Evolutionary conservation across 2,797 vertebrate genomes (phyloP).

Genomic region (Sebastes paucispinis): DNA sequence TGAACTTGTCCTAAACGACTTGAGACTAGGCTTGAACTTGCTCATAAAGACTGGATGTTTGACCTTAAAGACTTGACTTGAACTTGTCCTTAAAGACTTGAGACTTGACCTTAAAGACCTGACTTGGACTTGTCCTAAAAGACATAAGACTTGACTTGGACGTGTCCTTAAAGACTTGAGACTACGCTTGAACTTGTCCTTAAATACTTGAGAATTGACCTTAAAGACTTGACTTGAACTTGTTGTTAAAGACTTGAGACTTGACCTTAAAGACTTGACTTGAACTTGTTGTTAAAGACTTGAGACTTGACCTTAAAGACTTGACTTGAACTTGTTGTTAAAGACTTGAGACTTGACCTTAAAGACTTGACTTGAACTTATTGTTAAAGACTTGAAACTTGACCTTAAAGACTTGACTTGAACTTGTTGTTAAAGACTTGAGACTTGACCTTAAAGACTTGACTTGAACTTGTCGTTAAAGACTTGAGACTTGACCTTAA

Average conservation of each 20-base stretch:
- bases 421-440: accelerated
- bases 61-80: neutral
- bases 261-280: no score
- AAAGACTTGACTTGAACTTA: neutral
- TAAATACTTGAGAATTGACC: neutral
- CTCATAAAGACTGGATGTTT: neutral
- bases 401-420: neutral
- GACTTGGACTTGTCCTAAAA: accelerated
- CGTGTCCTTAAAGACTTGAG: no score
- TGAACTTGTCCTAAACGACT: accelerated
- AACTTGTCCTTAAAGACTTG: neutral
- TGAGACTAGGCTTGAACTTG: neutral
- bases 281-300: accelerated
- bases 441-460: neutral
- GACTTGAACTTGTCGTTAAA: no score
- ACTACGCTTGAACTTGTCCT: no score
- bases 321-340: no score
- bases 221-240: no score
- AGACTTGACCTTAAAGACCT: neutral
- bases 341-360: neutral
- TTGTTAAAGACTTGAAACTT: no score
- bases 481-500: no score
- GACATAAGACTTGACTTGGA: no score
- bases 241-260: neutral
- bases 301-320: neutral